Percentiles rank a stretch among this genome's conserved stretches.
Conservation (phyloP, 2,888 invertebrate species). For the Entomobrya proxima region DNA sequence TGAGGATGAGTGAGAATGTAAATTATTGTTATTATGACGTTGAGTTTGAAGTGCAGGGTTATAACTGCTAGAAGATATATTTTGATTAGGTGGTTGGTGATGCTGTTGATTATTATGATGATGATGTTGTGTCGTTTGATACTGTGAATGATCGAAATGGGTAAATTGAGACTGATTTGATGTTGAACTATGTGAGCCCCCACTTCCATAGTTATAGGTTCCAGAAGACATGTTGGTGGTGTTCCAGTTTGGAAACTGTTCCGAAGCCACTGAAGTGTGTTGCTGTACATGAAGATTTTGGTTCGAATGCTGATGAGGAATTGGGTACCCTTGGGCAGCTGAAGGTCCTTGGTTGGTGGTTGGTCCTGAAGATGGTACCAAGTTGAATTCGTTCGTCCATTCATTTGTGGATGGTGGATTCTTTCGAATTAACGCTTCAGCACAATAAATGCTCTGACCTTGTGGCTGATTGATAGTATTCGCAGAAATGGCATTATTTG, state of each 20-base stretch:
- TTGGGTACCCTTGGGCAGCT: not conserved
- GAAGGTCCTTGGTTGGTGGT: not conserved
- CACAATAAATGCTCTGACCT: conserved; percentile 68
- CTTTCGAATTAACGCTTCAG: conserved; percentile 72
- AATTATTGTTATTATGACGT: not conserved
- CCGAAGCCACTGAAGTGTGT: not conserved
- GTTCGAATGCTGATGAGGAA: conserved; percentile 20
- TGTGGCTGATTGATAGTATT: not conserved
- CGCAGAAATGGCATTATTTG: not conserved
- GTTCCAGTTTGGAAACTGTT: not conserved
- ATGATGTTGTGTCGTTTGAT: not conserved
- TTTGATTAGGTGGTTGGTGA: conserved; percentile 15
- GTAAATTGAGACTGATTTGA: conserved; percentile 15
- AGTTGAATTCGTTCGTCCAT: conserved; percentile 37
- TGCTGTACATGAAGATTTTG: not conserved
- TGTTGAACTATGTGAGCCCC: not conserved
- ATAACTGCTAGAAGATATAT: not conserved
- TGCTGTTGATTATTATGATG: not conserved
- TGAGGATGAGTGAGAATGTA: not conserved
- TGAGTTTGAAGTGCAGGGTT: not conserved
- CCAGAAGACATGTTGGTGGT: not conserved
- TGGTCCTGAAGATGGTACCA: not conserved
- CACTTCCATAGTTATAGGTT: not conserved
- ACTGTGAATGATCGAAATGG: conserved; percentile 20
- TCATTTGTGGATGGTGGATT: conserved; percentile 34